Evolutionary conservation across 2,888 invertebrate species (phyloP).

Genomic region (Andrena hattorfiana): DNA sequence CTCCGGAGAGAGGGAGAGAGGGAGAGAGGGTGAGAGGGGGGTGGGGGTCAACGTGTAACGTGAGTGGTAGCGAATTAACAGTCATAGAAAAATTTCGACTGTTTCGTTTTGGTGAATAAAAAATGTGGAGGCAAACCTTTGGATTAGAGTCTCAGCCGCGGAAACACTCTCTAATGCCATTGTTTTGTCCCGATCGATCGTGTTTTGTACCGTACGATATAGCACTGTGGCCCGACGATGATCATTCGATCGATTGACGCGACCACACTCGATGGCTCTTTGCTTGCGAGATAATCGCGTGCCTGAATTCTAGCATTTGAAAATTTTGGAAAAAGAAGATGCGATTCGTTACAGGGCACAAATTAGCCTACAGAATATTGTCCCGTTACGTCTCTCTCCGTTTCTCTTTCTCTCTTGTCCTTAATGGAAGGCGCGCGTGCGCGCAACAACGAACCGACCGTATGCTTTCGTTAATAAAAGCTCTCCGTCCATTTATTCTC

Average conservation of each 20-base stretch:
- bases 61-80: slow-evolving; percentile 52
- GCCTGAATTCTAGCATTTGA: slow-evolving; percentile 76
- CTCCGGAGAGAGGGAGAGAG: slow-evolving; percentile 26
- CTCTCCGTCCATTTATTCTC: slow-evolving; percentile 34
- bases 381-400: slow-evolving; percentile 42
- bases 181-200: slow-evolving; percentile 78
- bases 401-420: slow-evolving; percentile 56
- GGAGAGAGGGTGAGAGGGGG: background rate
- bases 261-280: slow-evolving; percentile 74
- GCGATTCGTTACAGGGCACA: slow-evolving; percentile 51
- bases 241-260: slow-evolving; percentile 78
- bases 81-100: slow-evolving; percentile 59
- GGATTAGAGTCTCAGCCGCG: slow-evolving; percentile 84
- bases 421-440: slow-evolving; percentile 44
- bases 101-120: slow-evolving; percentile 74
- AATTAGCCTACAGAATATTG: slow-evolving; percentile 56
- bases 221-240: slow-evolving; percentile 77
- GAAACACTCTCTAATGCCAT: slow-evolving; percentile 85
- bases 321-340: slow-evolving; percentile 55
- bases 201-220: slow-evolving; percentile 73
- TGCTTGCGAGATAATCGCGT: slow-evolving; percentile 69
- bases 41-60: slow-evolving; percentile 45
- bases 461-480: slow-evolving; percentile 35
- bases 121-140: slow-evolving; percentile 84
- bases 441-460: slow-evolving; percentile 30